Conservation (phyloP, 2,888 invertebrate species). For the Oscheius sp. region DNA sequence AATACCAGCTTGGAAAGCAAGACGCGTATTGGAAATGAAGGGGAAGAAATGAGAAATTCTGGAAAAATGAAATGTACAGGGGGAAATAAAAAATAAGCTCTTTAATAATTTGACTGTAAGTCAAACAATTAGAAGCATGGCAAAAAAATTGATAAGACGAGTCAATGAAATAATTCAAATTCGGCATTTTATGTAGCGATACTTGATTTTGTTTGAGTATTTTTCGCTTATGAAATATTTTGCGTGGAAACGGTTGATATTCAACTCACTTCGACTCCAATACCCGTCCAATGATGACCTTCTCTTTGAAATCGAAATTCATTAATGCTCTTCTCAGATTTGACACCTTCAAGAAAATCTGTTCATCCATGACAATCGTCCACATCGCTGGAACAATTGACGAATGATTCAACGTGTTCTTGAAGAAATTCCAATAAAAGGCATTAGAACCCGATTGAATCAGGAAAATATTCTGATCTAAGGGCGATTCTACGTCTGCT, state of each 20-base stretch:
- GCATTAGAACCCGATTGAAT: constrained; percentile 17
- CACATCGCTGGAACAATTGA: constrained; percentile 16
- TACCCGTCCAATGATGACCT: constrained; percentile 6
- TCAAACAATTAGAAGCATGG: no score
- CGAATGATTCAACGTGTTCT: constrained; percentile 8
- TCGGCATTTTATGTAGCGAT: no score
- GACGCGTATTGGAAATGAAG: constrained; percentile 2
- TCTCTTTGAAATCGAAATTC: constrained; percentile 13
- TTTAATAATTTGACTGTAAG: no score
- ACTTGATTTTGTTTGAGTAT: no score
- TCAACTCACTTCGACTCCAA: constrained; percentile 8
- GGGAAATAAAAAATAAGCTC: neutral
- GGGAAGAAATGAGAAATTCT: constrained; percentile 18
- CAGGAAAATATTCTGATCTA: constrained; percentile 19
- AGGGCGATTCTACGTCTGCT: neutral
- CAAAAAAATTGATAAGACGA: no score
- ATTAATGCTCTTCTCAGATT: constrained; percentile 11
- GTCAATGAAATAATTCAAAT: no score
- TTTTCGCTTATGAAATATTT: no score
- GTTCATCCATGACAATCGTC: constrained; percentile 31
- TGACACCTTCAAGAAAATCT: constrained; percentile 11
- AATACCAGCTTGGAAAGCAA: constrained; percentile 23
- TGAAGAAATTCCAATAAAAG: constrained; percentile 16
- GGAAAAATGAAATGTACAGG: neutral
- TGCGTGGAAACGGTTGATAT: neutral